Base-by-base conservation (phyloP, 1,140 invertebrate species). In the Bemisia tabaci region DNA sequence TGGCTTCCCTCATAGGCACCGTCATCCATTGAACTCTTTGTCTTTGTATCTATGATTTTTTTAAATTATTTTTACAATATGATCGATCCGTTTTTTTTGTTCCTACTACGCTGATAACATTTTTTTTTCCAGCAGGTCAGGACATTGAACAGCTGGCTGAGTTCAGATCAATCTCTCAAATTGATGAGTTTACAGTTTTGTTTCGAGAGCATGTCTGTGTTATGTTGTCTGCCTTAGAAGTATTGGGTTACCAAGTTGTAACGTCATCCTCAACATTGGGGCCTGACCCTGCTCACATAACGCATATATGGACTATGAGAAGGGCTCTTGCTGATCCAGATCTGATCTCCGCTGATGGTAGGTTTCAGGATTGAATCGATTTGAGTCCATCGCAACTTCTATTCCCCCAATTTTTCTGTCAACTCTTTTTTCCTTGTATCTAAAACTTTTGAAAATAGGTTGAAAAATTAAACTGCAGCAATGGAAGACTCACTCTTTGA, bases 231-330 rank as follows among this genome's bases (percentile, higher is more conserved):
- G 90, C 89, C 68, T 77, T 92, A 69, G 90, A 92, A 82, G 89
- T 91, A 64, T 81, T 92, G 69, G 90, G 89, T 60, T 92, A 91
- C 77, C 87, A 87, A 79, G 89, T 92, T 60, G 87, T 92, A 26
- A 88, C 90, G 68, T 91, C 89, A 26, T 90, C 89, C 68, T 90
- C 88, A 62, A 90, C 88, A 67, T 84, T 87, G 68, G 87, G 90
- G 27, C 89, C 90, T 77, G 90, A 91, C 77, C 88, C 90, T 78
- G 88, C 91, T 75, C 90, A 91, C 74, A 91, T 90, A 82, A 88
- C 91, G 73, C 90, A 91, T 72, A 91, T 91, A 88, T 92, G 90
- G 90, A 92, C 90, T 77, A 90, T 92, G 87, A 86, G 89, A 82
- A 90, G 89, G 78, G 89, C 91, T 71, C 91, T 91, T 77, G 80